These are phyloP conservation scores for Scleropages formosus DNA, from an alignment of 2,797 vertebrate genomes.

Conservation along the genomic window DNA sequence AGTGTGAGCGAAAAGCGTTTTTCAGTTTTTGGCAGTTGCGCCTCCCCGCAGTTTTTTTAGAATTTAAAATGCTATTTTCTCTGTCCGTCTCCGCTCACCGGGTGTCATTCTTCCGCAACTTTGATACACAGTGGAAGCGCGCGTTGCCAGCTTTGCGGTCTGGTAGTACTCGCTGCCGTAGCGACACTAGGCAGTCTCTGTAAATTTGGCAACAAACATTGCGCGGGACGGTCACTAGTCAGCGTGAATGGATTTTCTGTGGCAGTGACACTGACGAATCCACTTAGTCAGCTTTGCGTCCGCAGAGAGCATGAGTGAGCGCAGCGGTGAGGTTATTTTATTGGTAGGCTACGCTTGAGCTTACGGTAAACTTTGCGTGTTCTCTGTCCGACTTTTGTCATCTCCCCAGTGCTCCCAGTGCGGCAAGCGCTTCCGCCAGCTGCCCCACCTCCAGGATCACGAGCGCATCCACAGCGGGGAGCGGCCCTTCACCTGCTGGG, in stretches of 20 bases:
- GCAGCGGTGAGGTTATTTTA: not conserved
- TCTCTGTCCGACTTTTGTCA: constrained; percentile 30
- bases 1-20: no score
- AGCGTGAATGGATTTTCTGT: not conserved
- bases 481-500: constrained; percentile 83
- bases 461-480: constrained; percentile 78
- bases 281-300: not conserved
- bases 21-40: no score
- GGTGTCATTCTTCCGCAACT: not conserved
- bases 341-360: not conserved
- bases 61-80: not conserved
- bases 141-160: not conserved
- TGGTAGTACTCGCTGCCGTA: not conserved
- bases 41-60: not conserved
- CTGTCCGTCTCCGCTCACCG: not conserved
- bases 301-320: not conserved
- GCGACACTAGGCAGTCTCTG: not conserved
- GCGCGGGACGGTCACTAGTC: not conserved
- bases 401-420: constrained; percentile 64
- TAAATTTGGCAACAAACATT: not conserved
- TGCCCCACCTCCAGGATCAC: constrained; percentile 81
- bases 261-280: not conserved
- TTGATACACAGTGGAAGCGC: not conserved
- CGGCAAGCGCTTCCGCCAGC: constrained; percentile 75
- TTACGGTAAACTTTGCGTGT: not conserved